Conservation (phyloP, 2,888 invertebrate genomes). For the Tenthredo notha region DNA sequence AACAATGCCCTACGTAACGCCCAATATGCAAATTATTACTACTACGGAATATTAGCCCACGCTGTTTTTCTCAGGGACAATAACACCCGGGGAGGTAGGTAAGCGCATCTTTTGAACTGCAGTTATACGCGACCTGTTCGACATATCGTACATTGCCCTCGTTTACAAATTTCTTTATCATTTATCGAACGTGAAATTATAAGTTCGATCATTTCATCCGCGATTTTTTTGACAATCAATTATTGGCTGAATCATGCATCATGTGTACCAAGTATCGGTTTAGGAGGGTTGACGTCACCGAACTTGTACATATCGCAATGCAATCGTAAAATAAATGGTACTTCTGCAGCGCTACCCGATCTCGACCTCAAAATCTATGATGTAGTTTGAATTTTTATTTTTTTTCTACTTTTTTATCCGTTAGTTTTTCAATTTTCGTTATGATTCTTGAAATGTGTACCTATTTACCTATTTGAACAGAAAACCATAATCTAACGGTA, state of each 20-base stretch:
- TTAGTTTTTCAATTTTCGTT: not conserved
- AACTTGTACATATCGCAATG: not conserved
- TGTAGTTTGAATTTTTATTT: not conserved
- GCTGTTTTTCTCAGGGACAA: slow-evolving; percentile 37
- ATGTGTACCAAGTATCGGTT: slow-evolving; percentile 2
- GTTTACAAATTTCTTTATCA: slow-evolving; percentile 5
- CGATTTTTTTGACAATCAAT: not conserved
- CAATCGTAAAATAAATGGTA: slow-evolving; percentile 35
- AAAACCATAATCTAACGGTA: not conserved
- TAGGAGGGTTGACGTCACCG: not conserved
- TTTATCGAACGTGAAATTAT: not conserved
- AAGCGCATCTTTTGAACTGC: slow-evolving; percentile 37
- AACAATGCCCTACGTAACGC: slow-evolving; percentile 63
- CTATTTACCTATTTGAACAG: not conserved
- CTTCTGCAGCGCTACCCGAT: slow-evolving; percentile 7
- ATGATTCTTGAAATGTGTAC: not conserved
- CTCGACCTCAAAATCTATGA: slow-evolving; percentile 9
- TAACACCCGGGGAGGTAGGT: not conserved
- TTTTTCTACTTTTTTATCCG: not conserved
- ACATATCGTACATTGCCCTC: slow-evolving; percentile 36
- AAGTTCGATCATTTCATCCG: not conserved
- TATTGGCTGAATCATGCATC: not conserved
- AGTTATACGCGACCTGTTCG: slow-evolving; percentile 29
- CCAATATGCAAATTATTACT: slow-evolving; percentile 63
- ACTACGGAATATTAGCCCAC: slow-evolving; percentile 49